Evolutionary conservation across 2,113 vertebrate genomes (phyloP).

Genomic region (human): GRCh38 chr7:41220501-41221000

Average conservation of each 20-base stretch:
- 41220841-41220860: background rate
- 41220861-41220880: background rate
- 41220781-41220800: background rate
- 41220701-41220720: background rate
- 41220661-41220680: background rate
- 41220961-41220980: background rate
- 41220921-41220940: background rate
- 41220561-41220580: background rate
- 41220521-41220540: background rate
- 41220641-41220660: background rate
- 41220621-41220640: background rate
- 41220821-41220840: background rate
- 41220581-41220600: background rate
- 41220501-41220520: background rate
- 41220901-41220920: background rate
- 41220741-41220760: background rate
- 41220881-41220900: background rate
- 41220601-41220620: background rate
- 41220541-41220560: background rate
- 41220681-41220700: background rate
- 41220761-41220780: background rate
- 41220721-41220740: rapidly evolving
- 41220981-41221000: background rate
- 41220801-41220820: background rate
- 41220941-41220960: background rate